phyloP scores from a whole-genome alignment of 2,113 vertebrate genomes.

The Catharus bicknelli region DNA sequence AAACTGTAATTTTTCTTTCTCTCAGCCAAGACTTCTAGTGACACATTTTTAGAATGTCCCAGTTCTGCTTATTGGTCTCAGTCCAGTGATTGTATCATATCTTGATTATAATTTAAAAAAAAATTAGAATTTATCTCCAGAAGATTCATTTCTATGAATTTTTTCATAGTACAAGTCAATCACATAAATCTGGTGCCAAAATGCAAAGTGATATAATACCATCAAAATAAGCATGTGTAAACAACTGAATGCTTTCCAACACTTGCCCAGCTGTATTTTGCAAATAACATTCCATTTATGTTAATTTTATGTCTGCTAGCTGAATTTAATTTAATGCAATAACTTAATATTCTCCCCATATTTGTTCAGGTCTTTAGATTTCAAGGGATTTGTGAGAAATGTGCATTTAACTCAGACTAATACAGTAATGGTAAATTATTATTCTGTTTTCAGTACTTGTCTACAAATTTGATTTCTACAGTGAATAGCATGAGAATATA shows the following conservation, averaged over 20 bases:
- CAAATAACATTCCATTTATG: not conserved
- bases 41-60: not conserved
- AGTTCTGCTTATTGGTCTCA: not conserved
- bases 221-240: not conserved
- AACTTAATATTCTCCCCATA: not conserved
- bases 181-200: not conserved
- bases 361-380: slow-evolving; percentile 14
- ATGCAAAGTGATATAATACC: not conserved
- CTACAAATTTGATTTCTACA: slow-evolving; percentile 4
- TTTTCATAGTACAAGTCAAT: not conserved
- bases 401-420: not conserved
- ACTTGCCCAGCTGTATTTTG: not conserved
- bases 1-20: not conserved
- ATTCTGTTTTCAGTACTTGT: not conserved
- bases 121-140: not conserved
- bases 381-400: slow-evolving; percentile 3
- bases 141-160: not conserved
- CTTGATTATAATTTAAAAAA: not conserved
- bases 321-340: not conserved
- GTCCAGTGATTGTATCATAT: not conserved
- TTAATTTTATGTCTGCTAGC: not conserved
- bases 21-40: not conserved
- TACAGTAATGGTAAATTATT: not conserved
- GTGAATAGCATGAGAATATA: not conserved
- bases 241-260: not conserved